These are phyloP conservation scores for Panopea generosa DNA, from an alignment of 2,888 invertebrate genomes.

Conservation along the genomic window DNA sequence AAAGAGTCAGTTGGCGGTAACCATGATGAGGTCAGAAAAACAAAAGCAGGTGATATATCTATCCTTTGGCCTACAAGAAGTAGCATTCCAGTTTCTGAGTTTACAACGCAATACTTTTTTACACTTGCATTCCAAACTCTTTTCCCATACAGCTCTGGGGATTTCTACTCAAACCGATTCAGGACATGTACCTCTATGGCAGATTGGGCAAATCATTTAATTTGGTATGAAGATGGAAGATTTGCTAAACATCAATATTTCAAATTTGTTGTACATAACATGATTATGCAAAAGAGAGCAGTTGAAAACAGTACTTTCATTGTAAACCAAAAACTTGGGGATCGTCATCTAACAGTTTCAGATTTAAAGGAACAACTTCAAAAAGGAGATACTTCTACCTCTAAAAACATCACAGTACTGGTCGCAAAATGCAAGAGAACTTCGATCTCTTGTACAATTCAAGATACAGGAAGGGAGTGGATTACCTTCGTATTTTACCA, in stretches of 20 bases:
- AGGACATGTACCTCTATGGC: constrained; percentile 35
- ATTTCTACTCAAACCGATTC: constrained; percentile 37
- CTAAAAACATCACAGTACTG: constrained; percentile 58
- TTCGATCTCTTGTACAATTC: constrained; percentile 41
- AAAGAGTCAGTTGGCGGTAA: constrained; percentile 12
- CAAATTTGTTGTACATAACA: constrained; percentile 1
- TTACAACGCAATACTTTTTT: constrained; percentile 46
- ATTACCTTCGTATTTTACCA: constrained; percentile 65
- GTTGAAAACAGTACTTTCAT: constrained; percentile 55
- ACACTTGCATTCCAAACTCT: constrained; percentile 61
- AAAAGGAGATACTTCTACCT: constrained; percentile 54
- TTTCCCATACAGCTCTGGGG: constrained; percentile 37
- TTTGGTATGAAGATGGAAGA: constrained; percentile 48
- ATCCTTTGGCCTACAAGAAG: constrained; percentile 53
- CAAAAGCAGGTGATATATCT: constrained; percentile 18
- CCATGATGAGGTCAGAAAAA: constrained; percentile 7
- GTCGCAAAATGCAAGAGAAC: constrained; percentile 48
- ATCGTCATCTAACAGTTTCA: constrained; percentile 48
- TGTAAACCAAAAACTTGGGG: too few species aligned
- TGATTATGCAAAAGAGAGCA: too few species aligned
- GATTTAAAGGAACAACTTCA: constrained; percentile 56
- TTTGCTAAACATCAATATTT: constrained; percentile 40
- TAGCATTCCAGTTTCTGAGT: constrained; percentile 43
- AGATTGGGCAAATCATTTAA: constrained; percentile 55
- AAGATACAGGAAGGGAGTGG: constrained; percentile 51